phyloP scores from a whole-genome alignment of 2,888 invertebrate genomes.

The Hemithea aestivaria region DNA sequence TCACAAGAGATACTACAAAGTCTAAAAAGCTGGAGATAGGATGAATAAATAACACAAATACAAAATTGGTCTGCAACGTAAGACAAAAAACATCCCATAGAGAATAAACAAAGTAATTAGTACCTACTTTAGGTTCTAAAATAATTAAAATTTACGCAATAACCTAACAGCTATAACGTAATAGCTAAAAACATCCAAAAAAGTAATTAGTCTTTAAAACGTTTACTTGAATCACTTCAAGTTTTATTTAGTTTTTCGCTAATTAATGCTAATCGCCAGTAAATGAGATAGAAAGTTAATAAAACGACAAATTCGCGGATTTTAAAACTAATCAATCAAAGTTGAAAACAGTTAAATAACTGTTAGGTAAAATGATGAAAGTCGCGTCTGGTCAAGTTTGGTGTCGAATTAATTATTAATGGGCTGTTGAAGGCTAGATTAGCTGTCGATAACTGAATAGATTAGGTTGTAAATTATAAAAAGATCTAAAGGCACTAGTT shows the following conservation, averaged over 20 bases:
- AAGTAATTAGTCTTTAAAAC: too few species aligned
- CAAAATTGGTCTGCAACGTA: too few species aligned
- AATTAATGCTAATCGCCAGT: constrained; percentile 12
- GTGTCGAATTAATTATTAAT: constrained; percentile 18
- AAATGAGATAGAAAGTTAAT: constrained; percentile 15
- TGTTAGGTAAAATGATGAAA: constrained; percentile 20
- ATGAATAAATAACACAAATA: too few species aligned
- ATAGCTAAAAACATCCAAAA: too few species aligned
- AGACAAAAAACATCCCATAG: too few species aligned
- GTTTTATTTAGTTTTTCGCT: constrained; percentile 10
- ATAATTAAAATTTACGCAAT: too few species aligned
- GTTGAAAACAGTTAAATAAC: constrained; percentile 22
- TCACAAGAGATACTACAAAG: too few species aligned
- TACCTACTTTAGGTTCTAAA: too few species aligned
- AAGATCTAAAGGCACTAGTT: constrained; percentile 1
- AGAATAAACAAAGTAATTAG: too few species aligned
- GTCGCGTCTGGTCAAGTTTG: constrained; percentile 8
- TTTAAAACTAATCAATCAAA: constrained; percentile 14
- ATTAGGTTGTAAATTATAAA: constrained; percentile 14
- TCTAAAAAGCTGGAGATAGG: too few species aligned
- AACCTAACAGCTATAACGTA: too few species aligned
- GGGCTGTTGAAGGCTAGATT: constrained; percentile 13
- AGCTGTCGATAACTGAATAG: constrained; percentile 11
- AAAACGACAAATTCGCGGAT: constrained; percentile 13
- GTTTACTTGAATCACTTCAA: too few species aligned